Conservation (phyloP, 2,888 invertebrate species). For the Drosophila prolongata region DNA sequence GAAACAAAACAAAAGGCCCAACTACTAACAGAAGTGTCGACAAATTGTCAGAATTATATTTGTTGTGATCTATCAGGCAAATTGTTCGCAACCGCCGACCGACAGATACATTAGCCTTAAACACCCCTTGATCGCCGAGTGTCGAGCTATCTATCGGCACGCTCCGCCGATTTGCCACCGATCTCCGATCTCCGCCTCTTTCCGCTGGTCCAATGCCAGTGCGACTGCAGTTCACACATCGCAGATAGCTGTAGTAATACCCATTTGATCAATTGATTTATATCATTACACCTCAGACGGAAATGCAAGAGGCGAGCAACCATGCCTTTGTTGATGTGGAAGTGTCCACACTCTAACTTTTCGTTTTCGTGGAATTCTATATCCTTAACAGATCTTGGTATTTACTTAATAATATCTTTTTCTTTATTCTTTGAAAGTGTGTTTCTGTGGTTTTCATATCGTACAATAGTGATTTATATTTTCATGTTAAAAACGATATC, state of each 20-base stretch:
- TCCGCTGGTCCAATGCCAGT: background rate
- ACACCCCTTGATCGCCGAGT: slow-evolving; percentile 20
- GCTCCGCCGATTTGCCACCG: slow-evolving; percentile 52
- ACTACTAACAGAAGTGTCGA: slow-evolving; percentile 56
- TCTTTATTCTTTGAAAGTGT: too few species aligned
- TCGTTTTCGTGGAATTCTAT: background rate
- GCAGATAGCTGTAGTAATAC: background rate
- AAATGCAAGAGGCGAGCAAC: background rate
- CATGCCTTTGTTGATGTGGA: background rate
- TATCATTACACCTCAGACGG: slow-evolving; percentile 18
- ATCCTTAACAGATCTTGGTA: too few species aligned
- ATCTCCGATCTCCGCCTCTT: slow-evolving; percentile 6
- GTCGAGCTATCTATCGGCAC: slow-evolving; percentile 48
- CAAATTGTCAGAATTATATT: slow-evolving; percentile 70
- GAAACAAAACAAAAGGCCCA: slow-evolving; percentile 22
- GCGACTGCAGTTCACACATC: slow-evolving; percentile 18
- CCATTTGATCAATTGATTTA: slow-evolving; percentile 19
- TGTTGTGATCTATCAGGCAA: slow-evolving; percentile 65
- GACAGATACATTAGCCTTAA: slow-evolving; percentile 18
- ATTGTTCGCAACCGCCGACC: slow-evolving; percentile 45
- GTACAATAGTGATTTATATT: too few species aligned
- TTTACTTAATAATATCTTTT: too few species aligned
- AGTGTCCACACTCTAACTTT: slow-evolving; percentile 4
- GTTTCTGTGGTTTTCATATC: too few species aligned
- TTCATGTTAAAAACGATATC: too few species aligned